A percentile compares a stretch with the other conserved stretches of the same genome.
These are phyloP conservation scores for Hippolais icterina DNA, from an alignment of 2,113 vertebrate species.

Conservation along the genomic window DNA sequence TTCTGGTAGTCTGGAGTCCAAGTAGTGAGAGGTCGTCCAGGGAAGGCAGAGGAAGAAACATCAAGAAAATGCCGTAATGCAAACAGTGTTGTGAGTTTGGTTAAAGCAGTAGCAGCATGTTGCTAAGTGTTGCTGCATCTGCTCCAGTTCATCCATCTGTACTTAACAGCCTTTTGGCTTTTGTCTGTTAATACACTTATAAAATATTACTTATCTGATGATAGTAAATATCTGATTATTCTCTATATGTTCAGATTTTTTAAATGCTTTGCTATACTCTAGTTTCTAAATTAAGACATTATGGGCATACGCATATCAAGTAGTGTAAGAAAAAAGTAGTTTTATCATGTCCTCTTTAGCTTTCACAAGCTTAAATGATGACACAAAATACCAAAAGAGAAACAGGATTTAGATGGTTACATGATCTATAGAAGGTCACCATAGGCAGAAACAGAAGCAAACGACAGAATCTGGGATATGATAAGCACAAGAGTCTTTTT, in stretches of 20 bases:
- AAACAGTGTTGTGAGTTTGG: neutral
- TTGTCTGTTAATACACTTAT: neutral
- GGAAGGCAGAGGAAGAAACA: neutral
- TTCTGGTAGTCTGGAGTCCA: neutral
- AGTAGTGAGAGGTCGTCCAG: neutral
- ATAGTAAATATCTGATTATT: neutral
- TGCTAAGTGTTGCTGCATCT: neutral
- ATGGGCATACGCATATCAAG: neutral
- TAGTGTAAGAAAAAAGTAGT: neutral
- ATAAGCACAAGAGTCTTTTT: neutral
- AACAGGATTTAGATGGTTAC: neutral
- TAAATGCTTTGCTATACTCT: neutral
- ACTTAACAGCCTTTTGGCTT: neutral
- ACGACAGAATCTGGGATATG: fast-evolving
- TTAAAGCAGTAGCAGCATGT: neutral
- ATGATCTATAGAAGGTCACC: neutral
- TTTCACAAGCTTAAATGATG: neutral
- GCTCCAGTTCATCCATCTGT: neutral
- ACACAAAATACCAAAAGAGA: neutral
- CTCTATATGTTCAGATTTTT: neutral
- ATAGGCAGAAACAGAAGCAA: neutral
- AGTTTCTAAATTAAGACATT: neutral
- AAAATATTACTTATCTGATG: neutral
- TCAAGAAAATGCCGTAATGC: neutral
- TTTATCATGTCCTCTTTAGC: neutral